These are phyloP conservation scores for Alectoris magna DNA, from an alignment of 2,797 vertebrate species.

Conservation along the genomic window DNA sequence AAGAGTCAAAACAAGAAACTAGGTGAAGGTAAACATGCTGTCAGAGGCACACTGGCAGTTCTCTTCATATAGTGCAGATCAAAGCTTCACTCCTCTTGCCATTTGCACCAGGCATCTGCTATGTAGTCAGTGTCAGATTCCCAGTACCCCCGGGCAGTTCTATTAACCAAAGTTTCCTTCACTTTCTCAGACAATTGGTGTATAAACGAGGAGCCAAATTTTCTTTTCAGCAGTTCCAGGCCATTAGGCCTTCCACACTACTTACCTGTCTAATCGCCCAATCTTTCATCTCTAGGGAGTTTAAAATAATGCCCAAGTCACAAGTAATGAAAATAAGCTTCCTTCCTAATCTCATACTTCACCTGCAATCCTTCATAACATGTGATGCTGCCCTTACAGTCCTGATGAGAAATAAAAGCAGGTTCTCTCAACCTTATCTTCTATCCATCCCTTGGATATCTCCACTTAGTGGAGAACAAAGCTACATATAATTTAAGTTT, in stretches of 20 bases:
- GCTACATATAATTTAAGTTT: neutral
- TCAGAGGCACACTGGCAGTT: neutral
- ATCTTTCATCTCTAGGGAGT: neutral
- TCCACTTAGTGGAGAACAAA: conserved; percentile 2
- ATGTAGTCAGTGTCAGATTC: neutral
- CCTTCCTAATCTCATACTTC: neutral
- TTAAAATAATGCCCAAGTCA: conserved; percentile 31
- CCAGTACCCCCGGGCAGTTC: neutral
- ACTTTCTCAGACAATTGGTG: conserved; percentile 6
- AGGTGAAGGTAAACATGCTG: neutral
- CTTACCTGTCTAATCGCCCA: neutral
- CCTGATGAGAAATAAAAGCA: conserved; percentile 8
- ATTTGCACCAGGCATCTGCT: neutral
- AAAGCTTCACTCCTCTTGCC: neutral
- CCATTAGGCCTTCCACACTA: conserved; percentile 13
- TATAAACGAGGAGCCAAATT: neutral
- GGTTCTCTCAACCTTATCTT: neutral
- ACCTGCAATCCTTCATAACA: neutral
- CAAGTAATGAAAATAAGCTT: conserved; percentile 20
- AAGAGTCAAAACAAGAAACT: neutral
- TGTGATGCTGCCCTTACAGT: neutral
- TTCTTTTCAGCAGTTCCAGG: neutral
- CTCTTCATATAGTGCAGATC: neutral
- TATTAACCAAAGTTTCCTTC: neutral
- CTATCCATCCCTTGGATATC: neutral